Evolutionary conservation across 1,140 invertebrate species (phyloP).

Genomic region (Tenebrio molitor): DNA sequence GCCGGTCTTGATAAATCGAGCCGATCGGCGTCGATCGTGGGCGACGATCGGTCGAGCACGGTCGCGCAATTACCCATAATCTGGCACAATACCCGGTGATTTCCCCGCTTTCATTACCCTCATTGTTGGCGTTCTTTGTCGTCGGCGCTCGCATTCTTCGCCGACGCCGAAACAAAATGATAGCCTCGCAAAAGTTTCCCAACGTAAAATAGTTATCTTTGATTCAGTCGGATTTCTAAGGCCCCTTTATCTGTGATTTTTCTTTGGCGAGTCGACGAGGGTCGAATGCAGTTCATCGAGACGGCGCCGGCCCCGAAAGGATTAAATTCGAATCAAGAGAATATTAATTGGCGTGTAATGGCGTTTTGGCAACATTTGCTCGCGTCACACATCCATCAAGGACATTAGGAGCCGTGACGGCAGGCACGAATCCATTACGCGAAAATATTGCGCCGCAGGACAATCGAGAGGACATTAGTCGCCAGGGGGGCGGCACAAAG

Average conservation of each 20-base stretch:
- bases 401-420: constrained; percentile 22
- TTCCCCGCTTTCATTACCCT: constrained; percentile 64
- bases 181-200: constrained; percentile 52
- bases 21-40: neutral
- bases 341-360: constrained; percentile 48
- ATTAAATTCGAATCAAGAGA: constrained; percentile 49
- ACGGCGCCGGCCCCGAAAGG: constrained; percentile 31
- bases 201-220: constrained; percentile 54
- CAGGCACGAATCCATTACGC: constrained; percentile 10
- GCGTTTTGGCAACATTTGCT: constrained; percentile 45
- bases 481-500: no score
- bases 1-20: neutral
- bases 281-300: constrained; percentile 24
- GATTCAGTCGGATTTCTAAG: constrained; percentile 50
- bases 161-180: constrained; percentile 53
- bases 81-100: constrained; percentile 62
- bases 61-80: constrained; percentile 62
- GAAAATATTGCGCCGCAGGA: neutral
- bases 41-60: neutral
- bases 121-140: constrained; percentile 61
- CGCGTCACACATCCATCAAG: constrained; percentile 18
- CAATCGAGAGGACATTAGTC: no score
- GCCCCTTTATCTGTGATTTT: constrained; percentile 1
- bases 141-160: constrained; percentile 52
- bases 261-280: constrained; percentile 10